Conservation (phyloP, 2,113 vertebrate genomes). For the Plecotus auritus region DNA sequence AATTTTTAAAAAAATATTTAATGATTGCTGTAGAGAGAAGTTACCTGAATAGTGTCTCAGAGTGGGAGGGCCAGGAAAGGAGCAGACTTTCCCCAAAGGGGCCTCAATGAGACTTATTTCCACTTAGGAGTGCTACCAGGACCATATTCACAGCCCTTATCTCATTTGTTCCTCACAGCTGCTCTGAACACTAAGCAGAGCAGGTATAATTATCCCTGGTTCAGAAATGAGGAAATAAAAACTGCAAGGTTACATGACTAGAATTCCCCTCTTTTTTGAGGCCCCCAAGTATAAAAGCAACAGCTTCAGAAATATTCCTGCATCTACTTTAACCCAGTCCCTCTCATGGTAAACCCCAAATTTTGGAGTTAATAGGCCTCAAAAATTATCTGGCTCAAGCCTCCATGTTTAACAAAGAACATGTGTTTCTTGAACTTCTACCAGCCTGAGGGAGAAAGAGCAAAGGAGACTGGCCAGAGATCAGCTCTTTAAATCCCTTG, state of each 20-base stretch:
- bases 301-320: neutral
- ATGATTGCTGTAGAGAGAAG: neutral
- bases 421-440: neutral
- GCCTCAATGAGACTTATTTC: neutral
- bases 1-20: neutral
- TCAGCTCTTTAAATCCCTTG: neutral
- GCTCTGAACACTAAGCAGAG: neutral
- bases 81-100: neutral
- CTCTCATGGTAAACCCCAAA: constrained; percentile 1
- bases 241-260: neutral
- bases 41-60: neutral
- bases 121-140: neutral
- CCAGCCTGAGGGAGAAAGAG: neutral
- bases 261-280: neutral
- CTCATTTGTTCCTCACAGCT: neutral
- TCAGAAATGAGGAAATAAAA: constrained; percentile 49
- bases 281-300: neutral
- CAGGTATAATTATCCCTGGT: neutral
- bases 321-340: constrained; percentile 29
- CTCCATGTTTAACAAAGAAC: neutral
- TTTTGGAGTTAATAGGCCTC: neutral
- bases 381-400: neutral
- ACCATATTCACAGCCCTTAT: neutral
- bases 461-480: neutral
- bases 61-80: neutral